Evolutionary conservation across 2,113 vertebrate genomes (phyloP).

Genomic region (Dissostichus mawsoni): DNA sequence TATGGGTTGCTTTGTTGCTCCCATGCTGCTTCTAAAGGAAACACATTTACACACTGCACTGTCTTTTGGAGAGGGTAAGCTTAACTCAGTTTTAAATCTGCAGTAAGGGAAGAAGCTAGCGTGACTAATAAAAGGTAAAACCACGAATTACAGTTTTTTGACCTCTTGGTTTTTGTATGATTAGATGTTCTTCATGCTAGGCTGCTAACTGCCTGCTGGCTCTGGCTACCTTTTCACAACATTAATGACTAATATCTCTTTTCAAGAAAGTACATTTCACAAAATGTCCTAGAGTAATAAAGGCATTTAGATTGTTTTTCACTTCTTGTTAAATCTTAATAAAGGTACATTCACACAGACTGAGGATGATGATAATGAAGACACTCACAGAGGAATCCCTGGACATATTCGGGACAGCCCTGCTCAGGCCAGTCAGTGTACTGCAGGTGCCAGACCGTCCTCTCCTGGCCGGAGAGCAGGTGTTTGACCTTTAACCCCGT

Average conservation of each 20-base stretch:
- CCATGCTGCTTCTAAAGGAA: too few species aligned
- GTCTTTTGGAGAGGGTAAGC: too few species aligned
- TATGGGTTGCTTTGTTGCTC: too few species aligned
- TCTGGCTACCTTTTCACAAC: neutral
- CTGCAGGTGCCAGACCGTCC: slow-evolving; percentile 81
- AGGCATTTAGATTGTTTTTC: neutral
- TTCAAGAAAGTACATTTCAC: neutral
- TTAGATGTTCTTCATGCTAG: too few species aligned
- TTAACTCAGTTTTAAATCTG: too few species aligned
- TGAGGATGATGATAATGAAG: neutral
- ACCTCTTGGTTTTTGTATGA: too few species aligned
- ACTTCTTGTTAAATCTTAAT: neutral
- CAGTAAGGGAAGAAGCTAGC: too few species aligned
- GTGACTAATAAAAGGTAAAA: too few species aligned
- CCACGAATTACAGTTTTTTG: too few species aligned
- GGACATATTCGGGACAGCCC: slow-evolving; percentile 93
- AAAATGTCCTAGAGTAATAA: neutral
- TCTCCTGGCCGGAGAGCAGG: slow-evolving; percentile 80
- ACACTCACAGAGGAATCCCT: slow-evolving; percentile 94
- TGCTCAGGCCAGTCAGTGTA: slow-evolving; percentile 87
- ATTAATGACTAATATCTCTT: neutral
- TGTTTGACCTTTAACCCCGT: slow-evolving; percentile 82
- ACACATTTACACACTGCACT: too few species aligned
- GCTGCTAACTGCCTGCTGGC: neutral
- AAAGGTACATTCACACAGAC: neutral